Evolutionary conservation across 53 echinoderm and acorn worm genomes (phyloP), one percentile per base, ranked within the genome.

Genomic region (Mesocentrotus franciscanus): DNA sequence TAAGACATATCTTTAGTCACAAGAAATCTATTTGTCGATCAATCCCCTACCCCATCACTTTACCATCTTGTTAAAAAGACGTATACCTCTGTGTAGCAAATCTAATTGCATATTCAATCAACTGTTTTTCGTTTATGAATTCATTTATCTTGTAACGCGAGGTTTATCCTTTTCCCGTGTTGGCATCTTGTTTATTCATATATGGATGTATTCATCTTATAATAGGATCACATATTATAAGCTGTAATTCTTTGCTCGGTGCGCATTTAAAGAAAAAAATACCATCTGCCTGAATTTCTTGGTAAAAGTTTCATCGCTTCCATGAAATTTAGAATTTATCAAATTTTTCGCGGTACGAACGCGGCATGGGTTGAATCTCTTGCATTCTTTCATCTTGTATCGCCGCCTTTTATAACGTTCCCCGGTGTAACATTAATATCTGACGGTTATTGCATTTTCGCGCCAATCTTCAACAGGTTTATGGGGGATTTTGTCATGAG

Each of bases 381-480:
- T 14, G 76, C 11, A 76, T 30, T 76, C 30, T 76, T 68, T 32
- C 76, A 76, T 33, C 33, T 76, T 71, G n/a, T 27, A 71, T n/a
- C 71, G 27, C 10, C 71, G 22, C 71, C 71, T 30, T 76, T 76
- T 76, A 30, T 76, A 33, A 76, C 30, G 11, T 76, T n/a, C 76
- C 27, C 76, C 14, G 33, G 33, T 30, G 33, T 24, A 16, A 30
- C 66, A 71, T 66, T 62, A 71, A 92, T 92, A 92, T 66, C 2
- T 92, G 36, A 26, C 92, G 66, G 92, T 70, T 92, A 92, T 92
- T 92, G 70, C 92, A 39, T 92, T 92, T 92, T 92, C 92, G 11
- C 36, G 93, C 78, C 93, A 76, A 93, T 87, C 85, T 85, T 85
- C 89, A 71, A 95, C 95, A 95, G 89, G 85, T 89, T 95, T 95